Conservation (phyloP, 2,888 invertebrate genomes). For the Eumerus sabulonum region DNA sequence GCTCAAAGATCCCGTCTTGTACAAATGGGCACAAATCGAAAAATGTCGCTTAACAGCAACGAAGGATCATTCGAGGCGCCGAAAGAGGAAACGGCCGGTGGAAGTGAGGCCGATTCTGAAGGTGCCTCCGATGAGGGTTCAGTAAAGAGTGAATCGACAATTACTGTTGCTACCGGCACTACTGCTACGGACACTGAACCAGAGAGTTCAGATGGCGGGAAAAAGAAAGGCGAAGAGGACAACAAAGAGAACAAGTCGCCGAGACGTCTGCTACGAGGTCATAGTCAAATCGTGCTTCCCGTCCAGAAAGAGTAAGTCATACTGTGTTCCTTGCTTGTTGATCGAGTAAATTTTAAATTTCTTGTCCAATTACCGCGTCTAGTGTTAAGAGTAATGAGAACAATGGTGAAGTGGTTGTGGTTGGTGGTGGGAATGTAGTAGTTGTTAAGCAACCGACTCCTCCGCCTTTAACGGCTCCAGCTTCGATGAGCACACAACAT, state of each 20-base stretch:
- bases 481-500: constrained; percentile 55
- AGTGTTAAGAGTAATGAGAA: constrained; percentile 47
- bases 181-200: constrained; percentile 68
- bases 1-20: constrained; percentile 82
- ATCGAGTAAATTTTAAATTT: constrained; percentile 7
- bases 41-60: constrained; percentile 76
- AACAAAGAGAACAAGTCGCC: constrained; percentile 77
- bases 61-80: constrained; percentile 70
- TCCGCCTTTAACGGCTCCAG: constrained; percentile 66
- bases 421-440: constrained; percentile 71
- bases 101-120: constrained; percentile 61
- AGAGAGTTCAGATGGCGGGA: constrained; percentile 38
- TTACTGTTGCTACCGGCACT: constrained; percentile 49
- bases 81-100: constrained; percentile 72
- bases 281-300: constrained; percentile 76
- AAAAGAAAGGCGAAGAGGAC: constrained; percentile 57
- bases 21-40: constrained; percentile 74
- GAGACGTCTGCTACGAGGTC: constrained; percentile 74
- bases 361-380: constrained; percentile 12
- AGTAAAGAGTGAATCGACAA: constrained; percentile 38
- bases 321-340: constrained; percentile 49
- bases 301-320: constrained; percentile 77
- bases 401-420: constrained; percentile 48
- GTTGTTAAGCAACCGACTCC: constrained; percentile 75
- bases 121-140: constrained; percentile 52